Base-by-base conservation (phyloP, 2,113 vertebrate species). In the Neofelis nebulosa region DNA sequence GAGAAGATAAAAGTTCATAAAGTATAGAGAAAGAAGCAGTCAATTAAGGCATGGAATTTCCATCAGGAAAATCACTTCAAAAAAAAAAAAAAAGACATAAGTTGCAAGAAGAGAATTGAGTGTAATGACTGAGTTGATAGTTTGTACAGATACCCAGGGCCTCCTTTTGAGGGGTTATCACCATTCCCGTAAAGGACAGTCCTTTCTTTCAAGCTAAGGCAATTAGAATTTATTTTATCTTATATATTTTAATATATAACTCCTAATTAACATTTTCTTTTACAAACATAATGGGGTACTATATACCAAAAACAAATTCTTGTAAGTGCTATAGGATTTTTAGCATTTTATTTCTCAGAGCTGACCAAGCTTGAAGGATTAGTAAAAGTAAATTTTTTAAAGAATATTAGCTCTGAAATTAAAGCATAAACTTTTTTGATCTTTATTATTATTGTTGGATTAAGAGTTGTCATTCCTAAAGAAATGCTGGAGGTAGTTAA, bases 391-490 rank as follows among this genome's bases (percentile, higher is more conserved):
- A 96, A 97, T 83, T 95, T 65, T 83, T 52, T 50, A 96, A 97
- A 81, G 2, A 8, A 57, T 73, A 1, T 98, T 93, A 96, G 68
- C 90, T 96, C 63, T 97, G 90, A 92, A 82, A 80, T 33, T 33
- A 87, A 95, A 96, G 16, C 48, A 68, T 94, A 85, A 57, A 86
- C 27, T 95, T 86, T 50, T 23, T 27, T 27, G 31, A 2, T 50
- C 91, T 76, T 97, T 96, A 38, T 76, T 94, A 85, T 92, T 98
- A 97, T 82, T 96, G 29, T 27, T 66, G 93, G 27, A 90, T 89
- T 68, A 94, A 96, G 69, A 96, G 15, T 83, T 98, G 76, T 97
- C 97, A 95, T 95, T 98, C 88, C 68, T 95, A 94, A 93, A 52
- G 12, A 82, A 95, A 86, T 68, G 21, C 18, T 97, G 2, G 91